Conservation (phyloP, 2,113 vertebrate genomes). For the Cervus canadensis region DNA sequence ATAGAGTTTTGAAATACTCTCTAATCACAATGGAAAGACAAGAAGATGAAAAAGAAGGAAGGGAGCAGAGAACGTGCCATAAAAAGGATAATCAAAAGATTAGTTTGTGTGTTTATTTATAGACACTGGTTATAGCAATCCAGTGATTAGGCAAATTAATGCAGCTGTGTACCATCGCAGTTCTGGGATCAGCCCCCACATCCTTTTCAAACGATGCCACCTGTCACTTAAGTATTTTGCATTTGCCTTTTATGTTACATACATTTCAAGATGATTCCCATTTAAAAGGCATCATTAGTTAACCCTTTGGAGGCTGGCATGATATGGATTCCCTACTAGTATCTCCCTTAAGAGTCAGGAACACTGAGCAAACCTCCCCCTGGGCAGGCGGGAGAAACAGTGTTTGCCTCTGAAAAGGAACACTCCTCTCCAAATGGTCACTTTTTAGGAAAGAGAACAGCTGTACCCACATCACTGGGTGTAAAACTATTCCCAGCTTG, state of each 20-base stretch:
- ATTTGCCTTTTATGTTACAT: conserved; percentile 71
- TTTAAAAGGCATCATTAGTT: conserved; percentile 53
- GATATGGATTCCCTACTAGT: neutral
- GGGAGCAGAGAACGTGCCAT: conserved; percentile 52
- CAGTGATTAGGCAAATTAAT: conserved; percentile 80
- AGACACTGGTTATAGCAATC: conserved; percentile 81
- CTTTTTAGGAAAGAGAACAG: neutral
- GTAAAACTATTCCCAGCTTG: neutral
- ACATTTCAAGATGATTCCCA: conserved; percentile 55
- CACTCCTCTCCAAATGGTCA: neutral
- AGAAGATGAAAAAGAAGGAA: neutral
- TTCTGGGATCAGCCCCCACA: conserved; percentile 57
- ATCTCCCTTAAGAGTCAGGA: neutral
- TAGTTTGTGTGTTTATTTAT: conserved; percentile 80
- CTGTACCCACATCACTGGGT: neutral
- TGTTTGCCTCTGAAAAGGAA: neutral
- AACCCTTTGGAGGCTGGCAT: conserved; percentile 46
- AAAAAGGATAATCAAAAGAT: conserved; percentile 74
- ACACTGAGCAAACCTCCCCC: neutral
- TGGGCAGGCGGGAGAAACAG: neutral
- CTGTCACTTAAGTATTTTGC: conserved; percentile 73
- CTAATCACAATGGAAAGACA: conserved; percentile 66
- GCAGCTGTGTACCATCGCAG: conserved; percentile 75
- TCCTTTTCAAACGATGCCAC: conserved; percentile 73
- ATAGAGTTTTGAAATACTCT: conserved; percentile 51